Evolutionary conservation across 2,888 invertebrate species (phyloP).

Genomic region (Hyles lineata): DNA sequence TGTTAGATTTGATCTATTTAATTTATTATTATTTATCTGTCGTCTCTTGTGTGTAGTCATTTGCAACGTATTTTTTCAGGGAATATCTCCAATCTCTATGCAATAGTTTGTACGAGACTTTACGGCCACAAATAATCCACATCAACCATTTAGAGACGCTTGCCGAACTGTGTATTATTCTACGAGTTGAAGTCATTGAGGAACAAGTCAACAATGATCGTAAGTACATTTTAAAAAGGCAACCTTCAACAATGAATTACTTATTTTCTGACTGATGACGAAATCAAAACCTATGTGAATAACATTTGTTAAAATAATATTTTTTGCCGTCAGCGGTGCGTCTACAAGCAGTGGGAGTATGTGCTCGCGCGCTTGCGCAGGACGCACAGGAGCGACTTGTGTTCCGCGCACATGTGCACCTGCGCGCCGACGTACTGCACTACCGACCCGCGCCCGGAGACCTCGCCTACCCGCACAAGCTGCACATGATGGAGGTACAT

Average conservation of each 20-base stretch:
- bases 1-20: too few relatives aligned
- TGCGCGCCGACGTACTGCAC: constrained; percentile 94
- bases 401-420: constrained; percentile 96
- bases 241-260: neutral
- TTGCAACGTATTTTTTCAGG: constrained; percentile 66
- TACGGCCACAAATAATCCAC: constrained; percentile 97
- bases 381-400: constrained; percentile 98
- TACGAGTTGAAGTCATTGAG: constrained; percentile 95
- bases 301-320: neutral
- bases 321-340: constrained; percentile 80
- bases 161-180: constrained; percentile 97
- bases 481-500: constrained; percentile 97
- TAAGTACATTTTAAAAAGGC: constrained; percentile 70
- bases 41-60: neutral
- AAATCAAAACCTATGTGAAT: neutral
- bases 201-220: constrained; percentile 94
- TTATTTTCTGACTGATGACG: neutral
- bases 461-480: constrained; percentile 98
- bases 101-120: constrained; percentile 94
- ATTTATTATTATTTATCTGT: too few relatives aligned
- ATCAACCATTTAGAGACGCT: constrained; percentile 98
- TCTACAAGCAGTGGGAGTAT: constrained; percentile 90
- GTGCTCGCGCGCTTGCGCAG: constrained; percentile 92
- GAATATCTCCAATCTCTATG: constrained; percentile 94
- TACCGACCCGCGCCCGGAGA: constrained; percentile 97